These are phyloP conservation scores for Dreissena polymorpha DNA, from an alignment of 1,140 invertebrate species.

Conservation along the genomic window DNA sequence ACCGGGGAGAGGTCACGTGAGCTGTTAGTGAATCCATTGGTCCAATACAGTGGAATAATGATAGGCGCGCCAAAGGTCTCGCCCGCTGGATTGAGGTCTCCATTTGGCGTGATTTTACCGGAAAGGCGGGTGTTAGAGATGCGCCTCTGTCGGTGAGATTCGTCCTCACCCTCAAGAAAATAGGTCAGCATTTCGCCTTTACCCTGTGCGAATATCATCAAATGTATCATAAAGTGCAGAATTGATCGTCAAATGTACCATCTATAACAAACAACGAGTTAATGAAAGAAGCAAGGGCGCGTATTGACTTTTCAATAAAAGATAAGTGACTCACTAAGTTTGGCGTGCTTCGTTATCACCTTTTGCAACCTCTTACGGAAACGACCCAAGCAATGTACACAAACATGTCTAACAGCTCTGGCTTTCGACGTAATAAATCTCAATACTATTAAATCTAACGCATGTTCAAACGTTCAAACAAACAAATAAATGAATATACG, in stretches of 20 bases:
- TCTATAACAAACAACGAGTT: neutral
- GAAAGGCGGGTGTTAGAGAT: constrained; percentile 53
- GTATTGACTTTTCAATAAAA: neutral
- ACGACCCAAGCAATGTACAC: too few relatives aligned
- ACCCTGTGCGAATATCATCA: constrained; percentile 64
- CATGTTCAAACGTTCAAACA: neutral
- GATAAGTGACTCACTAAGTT: neutral
- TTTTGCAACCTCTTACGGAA: too few relatives aligned
- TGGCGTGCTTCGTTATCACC: neutral
- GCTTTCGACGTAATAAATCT: neutral
- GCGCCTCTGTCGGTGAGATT: constrained; percentile 54
- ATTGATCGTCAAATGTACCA: neutral
- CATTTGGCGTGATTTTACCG: neutral
- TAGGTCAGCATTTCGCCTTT: constrained; percentile 75
- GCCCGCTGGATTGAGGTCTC: too few relatives aligned
- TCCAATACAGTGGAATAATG: constrained; percentile 32
- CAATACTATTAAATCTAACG: neutral
- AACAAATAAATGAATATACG: neutral
- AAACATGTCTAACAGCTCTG: too few relatives aligned
- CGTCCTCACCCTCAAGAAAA: constrained; percentile 72
- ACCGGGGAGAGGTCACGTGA: too few relatives aligned
- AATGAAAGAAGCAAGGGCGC: neutral
- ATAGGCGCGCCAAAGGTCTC: constrained; percentile 23
- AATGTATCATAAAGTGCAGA: neutral
- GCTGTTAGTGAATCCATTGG: neutral